Percentiles rank a stretch among this genome's conserved stretches.
These are phyloP conservation scores for Onychomys arenicola DNA, from an alignment of 2,797 vertebrate species.

Conservation along the genomic window DNA sequence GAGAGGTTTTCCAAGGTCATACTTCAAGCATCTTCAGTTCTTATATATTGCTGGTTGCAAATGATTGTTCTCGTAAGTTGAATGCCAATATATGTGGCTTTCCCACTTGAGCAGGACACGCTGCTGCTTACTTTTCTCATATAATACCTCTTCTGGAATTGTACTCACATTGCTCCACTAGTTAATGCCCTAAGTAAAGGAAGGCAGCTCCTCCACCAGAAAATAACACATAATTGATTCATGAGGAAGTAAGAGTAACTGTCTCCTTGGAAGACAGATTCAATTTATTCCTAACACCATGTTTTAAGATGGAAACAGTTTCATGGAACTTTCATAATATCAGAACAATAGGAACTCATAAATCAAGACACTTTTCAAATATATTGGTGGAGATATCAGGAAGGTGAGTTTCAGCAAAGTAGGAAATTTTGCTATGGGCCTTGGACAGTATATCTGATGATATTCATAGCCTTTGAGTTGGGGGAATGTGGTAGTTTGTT, in stretches of 20 bases:
- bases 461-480: not conserved
- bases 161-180: not conserved
- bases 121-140: not conserved
- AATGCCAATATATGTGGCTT: not conserved
- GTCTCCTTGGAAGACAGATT: not conserved
- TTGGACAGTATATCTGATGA: not conserved
- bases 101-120: not conserved
- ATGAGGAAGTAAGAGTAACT: not conserved
- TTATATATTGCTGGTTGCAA: not conserved
- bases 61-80: not conserved
- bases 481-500: not conserved
- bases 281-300: not conserved
- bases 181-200: not conserved
- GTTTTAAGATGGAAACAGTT: not conserved
- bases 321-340: not conserved
- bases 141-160: not conserved
- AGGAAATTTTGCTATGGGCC: not conserved
- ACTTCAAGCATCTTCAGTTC: too few relatives aligned
- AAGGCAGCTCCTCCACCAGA: not conserved
- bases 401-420: not conserved
- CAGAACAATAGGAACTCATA: not conserved
- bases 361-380: not conserved
- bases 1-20: too few relatives aligned
- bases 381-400: not conserved
- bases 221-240: not conserved